Base-by-base conservation (phyloP, 2,113 vertebrate species). In the Apistogramma diplotaenia region DNA sequence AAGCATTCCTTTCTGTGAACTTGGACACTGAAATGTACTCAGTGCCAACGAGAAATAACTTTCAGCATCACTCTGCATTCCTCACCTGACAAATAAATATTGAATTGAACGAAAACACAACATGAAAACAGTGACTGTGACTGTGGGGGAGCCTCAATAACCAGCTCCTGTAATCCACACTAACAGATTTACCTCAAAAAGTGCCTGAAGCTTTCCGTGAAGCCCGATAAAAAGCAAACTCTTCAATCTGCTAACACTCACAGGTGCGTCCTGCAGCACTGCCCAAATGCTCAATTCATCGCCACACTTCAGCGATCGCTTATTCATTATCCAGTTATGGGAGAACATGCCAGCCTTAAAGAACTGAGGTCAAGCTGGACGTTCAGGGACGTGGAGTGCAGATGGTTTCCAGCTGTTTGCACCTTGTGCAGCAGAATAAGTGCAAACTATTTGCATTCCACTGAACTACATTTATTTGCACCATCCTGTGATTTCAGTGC, bases 371-470 rank as follows among this genome's bases (percentile, higher is more conserved):
- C 40, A 1, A 67, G 7, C 16, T 67, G 40, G 40, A 43, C 40
- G 23, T 29, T 67, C 9, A 49, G 9, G 16, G 62, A 67, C 23
- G 46, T 16, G 9, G 40, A 27, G 62, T 11, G 62, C 62, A 19
- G 62, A 67, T 49, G 40, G 62, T 49, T 49, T 49, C 62, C 40
- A 49, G 62, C 62, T 49, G 62, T 67, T 67, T 40, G 40, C 62
- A 67, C 16, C 40, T 23, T 49, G 40, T 29, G 19, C 25, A 76
- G 21, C 31, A 75, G 51, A 67, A 76, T 67, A 75, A 53, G 25
- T 70, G 19, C 46, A 73, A 76, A 86, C 21, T 79, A 70, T 86
- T 86, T 58, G 80, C 67, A 74, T 56, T 86, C 78, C 78, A 73
- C 10, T 49, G 9, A 67, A 29, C 40, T 49, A 12, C 40, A 67